Percentiles rank a stretch among this genome's conserved stretches.
phyloP scores from a whole-genome alignment of 2,888 invertebrate genomes.

The Stenichneumon culpator region DNA sequence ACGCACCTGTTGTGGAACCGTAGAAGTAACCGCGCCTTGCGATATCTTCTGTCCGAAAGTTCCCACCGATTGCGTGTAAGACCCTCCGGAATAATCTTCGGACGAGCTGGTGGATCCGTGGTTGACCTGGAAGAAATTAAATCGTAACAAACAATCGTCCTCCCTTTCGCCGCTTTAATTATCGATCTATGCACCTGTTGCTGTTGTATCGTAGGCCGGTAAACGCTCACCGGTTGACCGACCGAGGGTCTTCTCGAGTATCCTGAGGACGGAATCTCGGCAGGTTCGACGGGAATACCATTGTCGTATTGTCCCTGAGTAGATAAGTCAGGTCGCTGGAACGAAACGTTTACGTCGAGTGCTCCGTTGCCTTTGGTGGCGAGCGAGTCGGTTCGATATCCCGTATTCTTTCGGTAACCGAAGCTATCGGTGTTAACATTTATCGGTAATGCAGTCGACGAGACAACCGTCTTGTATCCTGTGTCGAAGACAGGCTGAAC shows the following conservation, averaged over 20 bases:
- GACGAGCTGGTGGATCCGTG: constrained; percentile 61
- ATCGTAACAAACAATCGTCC: neutral
- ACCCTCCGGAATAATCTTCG: constrained; percentile 68
- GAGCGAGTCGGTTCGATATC: constrained; percentile 62
- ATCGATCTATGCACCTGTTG: constrained; percentile 41
- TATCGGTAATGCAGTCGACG: constrained; percentile 73
- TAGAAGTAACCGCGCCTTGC: constrained; percentile 46
- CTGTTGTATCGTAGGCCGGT: constrained; percentile 46
- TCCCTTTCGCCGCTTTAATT: neutral
- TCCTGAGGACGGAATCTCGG: constrained; percentile 47
- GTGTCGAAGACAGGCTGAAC: constrained; percentile 75
- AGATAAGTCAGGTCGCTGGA: constrained; percentile 70
- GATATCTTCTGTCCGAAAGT: constrained; percentile 73
- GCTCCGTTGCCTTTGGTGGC: constrained; percentile 60
- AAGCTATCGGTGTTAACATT: constrained; percentile 63
- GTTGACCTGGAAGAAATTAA: constrained; percentile 52
- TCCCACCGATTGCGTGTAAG: constrained; percentile 66
- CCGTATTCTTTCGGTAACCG: constrained; percentile 57
- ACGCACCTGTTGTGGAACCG: constrained; percentile 50
- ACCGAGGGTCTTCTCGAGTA: constrained; percentile 63
- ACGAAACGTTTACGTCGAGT: constrained; percentile 73
- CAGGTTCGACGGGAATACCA: constrained; percentile 66
- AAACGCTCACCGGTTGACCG: constrained; percentile 54
- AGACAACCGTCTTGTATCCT: constrained; percentile 76
- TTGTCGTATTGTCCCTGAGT: constrained; percentile 58